Conservation (phyloP, 2,797 vertebrate genomes). For the Huso huso region DNA sequence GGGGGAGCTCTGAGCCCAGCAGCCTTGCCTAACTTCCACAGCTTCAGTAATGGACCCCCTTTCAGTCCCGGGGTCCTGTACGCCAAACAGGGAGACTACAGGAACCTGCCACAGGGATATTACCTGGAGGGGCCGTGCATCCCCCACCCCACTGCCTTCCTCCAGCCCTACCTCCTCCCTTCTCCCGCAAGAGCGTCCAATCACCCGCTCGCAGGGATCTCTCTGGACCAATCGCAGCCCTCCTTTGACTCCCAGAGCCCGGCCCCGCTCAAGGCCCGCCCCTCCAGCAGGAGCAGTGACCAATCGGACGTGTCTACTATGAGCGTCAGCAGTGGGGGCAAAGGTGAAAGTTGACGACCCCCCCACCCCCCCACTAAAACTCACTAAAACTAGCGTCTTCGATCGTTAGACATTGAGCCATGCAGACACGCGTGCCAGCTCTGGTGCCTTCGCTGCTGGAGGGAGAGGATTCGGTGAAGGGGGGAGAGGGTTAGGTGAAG, state of each 20-base stretch:
- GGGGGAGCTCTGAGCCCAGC: too few relatives aligned
- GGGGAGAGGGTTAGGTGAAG: not conserved
- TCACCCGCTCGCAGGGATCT: not conserved
- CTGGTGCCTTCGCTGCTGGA: too few relatives aligned
- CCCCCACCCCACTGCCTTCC: conserved; percentile 15
- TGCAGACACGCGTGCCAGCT: too few relatives aligned
- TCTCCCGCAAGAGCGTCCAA: not conserved
- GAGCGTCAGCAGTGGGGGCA: conserved; percentile 31
- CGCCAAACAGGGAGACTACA: too few relatives aligned
- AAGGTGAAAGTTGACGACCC: conserved; percentile 30
- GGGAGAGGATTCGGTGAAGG: too few relatives aligned
- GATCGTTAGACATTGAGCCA: too few relatives aligned
- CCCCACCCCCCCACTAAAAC: not conserved
- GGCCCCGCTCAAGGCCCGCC: not conserved
- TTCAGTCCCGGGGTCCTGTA: too few relatives aligned
- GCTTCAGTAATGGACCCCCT: too few relatives aligned
- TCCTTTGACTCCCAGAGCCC: not conserved
- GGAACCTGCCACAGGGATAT: conserved; percentile 13
- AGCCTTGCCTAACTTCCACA: too few relatives aligned
- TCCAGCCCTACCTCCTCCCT: conserved; percentile 4
- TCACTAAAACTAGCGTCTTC: not conserved
- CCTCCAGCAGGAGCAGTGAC: conserved; percentile 36
- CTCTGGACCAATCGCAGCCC: conserved; percentile 21
- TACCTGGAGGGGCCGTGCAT: conserved; percentile 22
- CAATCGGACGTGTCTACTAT: conserved; percentile 31